Percentiles rank a stretch among this genome's conserved stretches.
phyloP scores from a whole-genome alignment of 2,113 vertebrate genomes.

The Phainopepla nitens region DNA sequence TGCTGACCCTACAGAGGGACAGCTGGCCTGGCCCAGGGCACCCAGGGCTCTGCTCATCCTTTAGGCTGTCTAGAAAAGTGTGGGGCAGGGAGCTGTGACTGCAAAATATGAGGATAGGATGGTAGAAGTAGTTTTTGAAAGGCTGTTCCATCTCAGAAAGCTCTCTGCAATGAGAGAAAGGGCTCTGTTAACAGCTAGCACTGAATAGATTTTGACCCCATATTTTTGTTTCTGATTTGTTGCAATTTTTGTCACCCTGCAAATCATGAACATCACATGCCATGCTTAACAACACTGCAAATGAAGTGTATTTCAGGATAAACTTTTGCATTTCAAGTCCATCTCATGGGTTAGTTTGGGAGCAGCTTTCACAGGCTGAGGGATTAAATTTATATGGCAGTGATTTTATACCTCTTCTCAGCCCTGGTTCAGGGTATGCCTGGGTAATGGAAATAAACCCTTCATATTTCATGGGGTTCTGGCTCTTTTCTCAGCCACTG shows the following conservation, averaged over 20 bases:
- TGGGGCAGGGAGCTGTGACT: not conserved
- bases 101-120: not conserved
- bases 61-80: not conserved
- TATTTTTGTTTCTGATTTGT: not conserved
- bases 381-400: not conserved
- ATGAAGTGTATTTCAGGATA: not conserved
- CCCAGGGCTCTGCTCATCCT: not conserved
- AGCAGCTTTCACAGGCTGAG: not conserved
- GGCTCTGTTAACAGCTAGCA: not conserved
- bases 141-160: not conserved
- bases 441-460: not conserved
- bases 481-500: not conserved
- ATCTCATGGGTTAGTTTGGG: not conserved
- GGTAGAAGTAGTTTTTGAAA: not conserved
- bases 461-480: not conserved
- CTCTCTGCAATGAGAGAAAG: not conserved
- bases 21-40: not conserved
- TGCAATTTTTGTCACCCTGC: not conserved
- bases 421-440: not conserved
- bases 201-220: rapidly evolving
- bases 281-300: not conserved
- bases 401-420: not conserved
- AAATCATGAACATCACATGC: not conserved
- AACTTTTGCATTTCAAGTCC: not conserved
- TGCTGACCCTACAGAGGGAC: not conserved